Conservation (phyloP, 2,797 vertebrate species). For the Crypturellus tataupa region DNA sequence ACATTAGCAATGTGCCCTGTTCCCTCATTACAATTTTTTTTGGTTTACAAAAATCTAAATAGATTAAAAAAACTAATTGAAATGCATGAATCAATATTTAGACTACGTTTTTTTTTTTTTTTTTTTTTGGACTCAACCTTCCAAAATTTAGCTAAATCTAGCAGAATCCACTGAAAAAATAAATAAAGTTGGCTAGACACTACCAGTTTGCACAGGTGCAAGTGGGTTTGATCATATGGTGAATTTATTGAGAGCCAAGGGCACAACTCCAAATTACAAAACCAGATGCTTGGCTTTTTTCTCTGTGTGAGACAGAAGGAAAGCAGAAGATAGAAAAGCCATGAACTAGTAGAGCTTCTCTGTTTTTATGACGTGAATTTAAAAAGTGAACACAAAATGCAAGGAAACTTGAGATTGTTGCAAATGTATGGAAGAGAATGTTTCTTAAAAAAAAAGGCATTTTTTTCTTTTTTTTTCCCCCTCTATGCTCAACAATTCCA, state of each 20-base stretch:
- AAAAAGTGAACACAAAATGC: conserved; percentile 40
- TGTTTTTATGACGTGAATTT: background rate
- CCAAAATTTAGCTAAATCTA: conserved; percentile 39
- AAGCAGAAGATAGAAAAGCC: background rate
- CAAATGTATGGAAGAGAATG: background rate
- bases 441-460: background rate
- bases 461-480: background rate
- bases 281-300: conserved; percentile 58
- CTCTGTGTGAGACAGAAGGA: background rate
- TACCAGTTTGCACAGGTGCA: conserved; percentile 67
- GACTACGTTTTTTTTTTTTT: background rate
- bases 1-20: accelerated
- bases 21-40: background rate
- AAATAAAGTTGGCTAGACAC: background rate
- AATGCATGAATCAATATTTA: background rate
- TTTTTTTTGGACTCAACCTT: background rate
- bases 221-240: conserved; percentile 60
- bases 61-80: background rate
- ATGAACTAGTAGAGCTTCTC: background rate
- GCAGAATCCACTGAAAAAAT: background rate
- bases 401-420: background rate
- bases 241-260: conserved; percentile 64
- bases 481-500: background rate
- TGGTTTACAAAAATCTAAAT: background rate
- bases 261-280: conserved; percentile 67